Evolutionary conservation across 2,888 invertebrate genomes (phyloP), one percentile per base, ranked within the genome.

Genomic region (Atrina japonica): DNA sequence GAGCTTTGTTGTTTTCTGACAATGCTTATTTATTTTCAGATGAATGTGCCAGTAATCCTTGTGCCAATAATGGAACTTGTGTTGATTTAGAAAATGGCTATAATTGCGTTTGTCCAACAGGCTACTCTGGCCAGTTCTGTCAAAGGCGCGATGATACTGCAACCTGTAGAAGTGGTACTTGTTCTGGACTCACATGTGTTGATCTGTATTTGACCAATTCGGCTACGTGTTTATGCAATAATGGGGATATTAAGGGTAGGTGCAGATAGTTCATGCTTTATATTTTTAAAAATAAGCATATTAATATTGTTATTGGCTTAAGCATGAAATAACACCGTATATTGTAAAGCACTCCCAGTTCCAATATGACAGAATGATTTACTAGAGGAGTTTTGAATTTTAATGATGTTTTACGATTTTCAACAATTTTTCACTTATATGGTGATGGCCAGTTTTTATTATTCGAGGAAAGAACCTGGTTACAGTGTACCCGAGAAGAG

Each of bases 41-140:
- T 60, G 83, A 83, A 66, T 85, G 85, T 70, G 59, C 23, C 0
- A 63, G 72, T n/a, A 66, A 61, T 30, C 78, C 81, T 1, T 85
- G 85, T 69, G 72, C 68, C 18, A 82, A 82, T 61, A 76, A 73
- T n/a, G 84, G 73, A 0, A 35, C 58, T 0, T 84, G 81, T 64
- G 18, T 60, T 9, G 78, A 80, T 56, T 53, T 66, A 16, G 65
- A 66, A 1, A 66, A 70, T 49, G 59, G 61, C 5, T 78, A 79
- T 50, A 63, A 45, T 7, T 84, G 84, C 66, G 29, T 16, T 6
- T 83, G 83, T 60, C 60, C 60, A 2, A 21, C 40, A 0, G 82
- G 83, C 18, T 83, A 72, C 68, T 60, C 47, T 3, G 85, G 85
- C 0, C 56, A 47, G 7, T 73, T 73, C 60, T 85, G 85, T 61